Conservation (phyloP, 2,797 vertebrate species). For the Enteromius trimaculatus region DNA sequence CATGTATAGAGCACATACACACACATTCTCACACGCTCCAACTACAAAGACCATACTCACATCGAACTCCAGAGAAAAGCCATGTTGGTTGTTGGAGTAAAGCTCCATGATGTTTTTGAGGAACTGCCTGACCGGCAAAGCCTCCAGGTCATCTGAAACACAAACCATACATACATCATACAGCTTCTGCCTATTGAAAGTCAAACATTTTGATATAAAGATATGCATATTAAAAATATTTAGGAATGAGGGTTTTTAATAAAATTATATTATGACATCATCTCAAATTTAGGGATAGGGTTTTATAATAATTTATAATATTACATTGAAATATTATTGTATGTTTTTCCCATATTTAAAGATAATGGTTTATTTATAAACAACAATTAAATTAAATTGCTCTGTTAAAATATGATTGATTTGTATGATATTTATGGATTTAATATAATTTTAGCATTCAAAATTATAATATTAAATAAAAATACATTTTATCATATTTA, state of each 20-base stretch:
- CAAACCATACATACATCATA: conserved; percentile 17
- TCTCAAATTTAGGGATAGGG: neutral
- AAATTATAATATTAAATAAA: neutral
- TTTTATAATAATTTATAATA: neutral
- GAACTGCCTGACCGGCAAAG: conserved; percentile 94
- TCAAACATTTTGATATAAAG: neutral
- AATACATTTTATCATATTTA: neutral
- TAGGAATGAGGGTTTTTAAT: neutral
- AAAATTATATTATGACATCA: neutral
- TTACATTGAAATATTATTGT: neutral
- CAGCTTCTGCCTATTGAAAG: neutral
- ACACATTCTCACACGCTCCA: conserved; percentile 27
- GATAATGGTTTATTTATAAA: neutral
- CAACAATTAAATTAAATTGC: neutral
- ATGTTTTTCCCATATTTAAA: neutral
- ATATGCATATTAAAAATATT: neutral
- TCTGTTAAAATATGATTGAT: neutral
- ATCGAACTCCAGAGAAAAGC: conserved; percentile 96
- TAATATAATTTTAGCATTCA: neutral
- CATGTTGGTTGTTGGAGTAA: conserved; percentile 95
- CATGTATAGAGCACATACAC: conserved; percentile 23
- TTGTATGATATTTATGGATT: neutral
- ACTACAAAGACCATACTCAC: conserved; percentile 50
- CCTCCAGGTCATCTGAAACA: conserved; percentile 95
- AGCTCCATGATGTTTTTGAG: conserved; percentile 95